These are phyloP conservation scores for Plusia festucae DNA, from an alignment of 2,888 invertebrate genomes.

Conservation along the genomic window DNA sequence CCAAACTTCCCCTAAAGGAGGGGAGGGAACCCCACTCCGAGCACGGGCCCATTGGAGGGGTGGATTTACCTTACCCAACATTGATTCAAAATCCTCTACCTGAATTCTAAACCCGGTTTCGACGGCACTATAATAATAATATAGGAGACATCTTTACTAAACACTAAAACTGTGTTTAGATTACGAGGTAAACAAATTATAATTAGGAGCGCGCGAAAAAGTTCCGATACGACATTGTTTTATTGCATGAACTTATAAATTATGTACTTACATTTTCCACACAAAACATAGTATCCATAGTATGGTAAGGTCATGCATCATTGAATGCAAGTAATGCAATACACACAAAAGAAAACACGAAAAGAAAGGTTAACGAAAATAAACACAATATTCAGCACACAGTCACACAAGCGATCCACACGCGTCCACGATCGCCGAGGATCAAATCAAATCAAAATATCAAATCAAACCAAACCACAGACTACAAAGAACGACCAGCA, in stretches of 20 bases:
- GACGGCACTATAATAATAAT: conserved; percentile 59
- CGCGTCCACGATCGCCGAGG: not conserved
- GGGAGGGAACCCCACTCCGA: conserved; percentile 86
- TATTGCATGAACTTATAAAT: too few relatives aligned
- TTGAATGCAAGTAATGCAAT: not conserved
- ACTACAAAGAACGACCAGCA: too few relatives aligned
- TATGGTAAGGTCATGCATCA: too few relatives aligned
- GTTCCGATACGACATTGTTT: conserved; percentile 43
- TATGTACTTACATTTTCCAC: conserved; percentile 34
- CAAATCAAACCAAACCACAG: too few relatives aligned
- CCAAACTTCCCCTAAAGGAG: conserved; percentile 83
- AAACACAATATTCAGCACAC: conserved; percentile 37
- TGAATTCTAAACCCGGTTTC: conserved; percentile 62
- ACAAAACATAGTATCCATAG: too few relatives aligned
- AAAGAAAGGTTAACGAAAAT: conserved; percentile 41
- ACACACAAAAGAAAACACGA: conserved; percentile 6
- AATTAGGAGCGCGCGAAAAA: conserved; percentile 51
- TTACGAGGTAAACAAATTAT: conserved; percentile 1
- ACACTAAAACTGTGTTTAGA: not conserved
- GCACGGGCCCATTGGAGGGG: conserved; percentile 76
- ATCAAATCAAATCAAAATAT: conserved; percentile 17
- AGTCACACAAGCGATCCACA: too few relatives aligned
- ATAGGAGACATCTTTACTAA: conserved; percentile 12
- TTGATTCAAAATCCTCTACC: conserved; percentile 80
- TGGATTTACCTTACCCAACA: conserved; percentile 80